Base-by-base conservation (phyloP, 2,113 vertebrate species). In the Zosterops pallidus region DNA sequence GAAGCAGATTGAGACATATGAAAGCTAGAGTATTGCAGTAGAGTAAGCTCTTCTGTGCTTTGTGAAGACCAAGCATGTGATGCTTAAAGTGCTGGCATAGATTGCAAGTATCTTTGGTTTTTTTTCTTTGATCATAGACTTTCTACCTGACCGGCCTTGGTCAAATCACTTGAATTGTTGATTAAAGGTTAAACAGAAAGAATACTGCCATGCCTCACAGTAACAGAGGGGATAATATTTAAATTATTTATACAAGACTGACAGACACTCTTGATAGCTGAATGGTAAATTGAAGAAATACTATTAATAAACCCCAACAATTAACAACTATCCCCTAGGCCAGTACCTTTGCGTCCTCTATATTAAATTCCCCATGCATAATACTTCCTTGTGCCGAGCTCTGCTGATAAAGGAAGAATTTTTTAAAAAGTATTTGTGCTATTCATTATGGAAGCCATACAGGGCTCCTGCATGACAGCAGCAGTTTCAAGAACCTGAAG, bases 321-420 rank as follows among this genome's bases (percentile, higher is more conserved):
- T 91, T 92, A 96, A 57, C 79, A 88, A 12, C 57, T 90, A 91
- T 71, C 56, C 62, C 92, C 86, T 94, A 95, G 94, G 42, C 46
- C 89, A 80, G 81, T 79, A 93, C 53, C 68, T 91, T 94, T 93
- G n/a, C 71, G 31, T 96, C 68, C 56, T 95, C 76, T 62, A 18
- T 88, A 96, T 89, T 89, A 92, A 97, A 97, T 92, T 96, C 78
- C 92, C 78, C 12, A 2, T 86, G 77, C 72, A 95, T 94, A 83
- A 90, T 93, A 63, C 75, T 95, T 89, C 83, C 52, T 90, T 89
- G 35, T 87, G 80, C 94, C 95, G 92, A 97, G 60, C 84, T 81
- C 70, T 96, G 65, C 89, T 96, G 96, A 97, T 96, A 97, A 97
- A 97, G 74, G 23, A 86, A 93, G 41, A 33, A 90, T 96, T 96